Base-by-base conservation (phyloP, 37 sponge, comb jelly and placozoan genomes). In the Spongilla lacustris region DNA sequence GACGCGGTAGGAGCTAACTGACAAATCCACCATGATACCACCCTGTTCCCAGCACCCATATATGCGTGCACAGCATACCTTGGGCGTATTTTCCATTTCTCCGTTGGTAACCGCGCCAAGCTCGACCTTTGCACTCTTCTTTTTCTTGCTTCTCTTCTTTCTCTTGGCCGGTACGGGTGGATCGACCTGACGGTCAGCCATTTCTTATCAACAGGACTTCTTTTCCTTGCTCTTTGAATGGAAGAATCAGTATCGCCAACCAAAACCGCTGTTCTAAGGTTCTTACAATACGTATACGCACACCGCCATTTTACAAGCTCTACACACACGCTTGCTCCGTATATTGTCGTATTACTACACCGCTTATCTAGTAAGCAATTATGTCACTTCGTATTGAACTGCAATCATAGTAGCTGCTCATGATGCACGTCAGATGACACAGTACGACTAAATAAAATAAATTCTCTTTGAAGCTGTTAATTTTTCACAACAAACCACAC, bases 111-210 rank as follows among this genome's bases (percentile, higher is more conserved):
- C 33, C 35, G 32, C 75, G 32, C 75, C 75, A 33, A 36, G 35
- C 75, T 36, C 75, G 75, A 36, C 35, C 35, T 48, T 28, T 19
- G 50, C 25, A n/a, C 25, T 48, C 48, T 28, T 37, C 78, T 38
- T 77, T 49, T 77, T 77, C 78, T 77, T 77, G 50, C 50, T 25
- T 38, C 49, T 77, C 49, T 77, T 77, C 28, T 48, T 77, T 26
- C 24, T 34, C 5, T 49, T 48, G 1, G 21, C 19, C 58, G 58
- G 1, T 19, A 58, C 14, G 58, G 58, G 19, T 58, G 58, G 58
- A 17, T 58, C 58, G 21, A 58, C 58, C 11, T 58, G 58, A 58
- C 14, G 58, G 58, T 58, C 58, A 58, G 58, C 11, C 58, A 58
- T 58, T 58, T 58, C 21, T 58, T 58, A 13, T 58, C 58, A 58